A percentile compares a stretch with the other conserved stretches of the same genome.
These are phyloP conservation scores for Camptogramma bilineatum DNA, from an alignment of 2,888 invertebrate species.

Conservation along the genomic window DNA sequence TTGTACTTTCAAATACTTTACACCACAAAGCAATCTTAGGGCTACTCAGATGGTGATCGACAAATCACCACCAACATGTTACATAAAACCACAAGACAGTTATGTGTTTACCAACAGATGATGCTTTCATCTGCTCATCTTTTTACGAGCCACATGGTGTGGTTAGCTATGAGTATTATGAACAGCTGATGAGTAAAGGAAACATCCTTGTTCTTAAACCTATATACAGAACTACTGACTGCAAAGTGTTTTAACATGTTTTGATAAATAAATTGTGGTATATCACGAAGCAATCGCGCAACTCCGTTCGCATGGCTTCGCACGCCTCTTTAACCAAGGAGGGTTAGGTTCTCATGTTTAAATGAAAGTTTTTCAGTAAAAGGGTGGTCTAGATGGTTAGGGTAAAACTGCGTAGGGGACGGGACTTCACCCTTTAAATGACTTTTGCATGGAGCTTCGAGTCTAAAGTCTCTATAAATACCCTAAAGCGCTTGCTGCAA, in stretches of 20 bases:
- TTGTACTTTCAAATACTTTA: no score
- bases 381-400: constrained; percentile 26
- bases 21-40: no score
- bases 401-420: constrained; percentile 19
- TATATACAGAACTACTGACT: constrained; percentile 13
- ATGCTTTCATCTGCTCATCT: constrained; percentile 30
- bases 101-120: constrained; percentile 29
- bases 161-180: constrained; percentile 13
- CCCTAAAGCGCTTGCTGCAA: no score
- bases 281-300: neutral
- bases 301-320: neutral
- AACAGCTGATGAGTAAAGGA: constrained; percentile 32
- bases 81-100: constrained; percentile 16
- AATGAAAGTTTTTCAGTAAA: constrained; percentile 22
- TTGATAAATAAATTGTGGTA: neutral
- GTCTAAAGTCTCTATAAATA: neutral
- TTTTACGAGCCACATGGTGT: constrained; percentile 38
- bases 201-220: constrained; percentile 26
- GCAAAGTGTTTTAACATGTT: neutral
- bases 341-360: constrained; percentile 17
- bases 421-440: neutral
- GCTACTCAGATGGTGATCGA: neutral
- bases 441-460: neutral
- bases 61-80: neutral
- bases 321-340: constrained; percentile 1